Conservation (phyloP, 2,888 invertebrate genomes). For the Antheraea yamamai region DNA sequence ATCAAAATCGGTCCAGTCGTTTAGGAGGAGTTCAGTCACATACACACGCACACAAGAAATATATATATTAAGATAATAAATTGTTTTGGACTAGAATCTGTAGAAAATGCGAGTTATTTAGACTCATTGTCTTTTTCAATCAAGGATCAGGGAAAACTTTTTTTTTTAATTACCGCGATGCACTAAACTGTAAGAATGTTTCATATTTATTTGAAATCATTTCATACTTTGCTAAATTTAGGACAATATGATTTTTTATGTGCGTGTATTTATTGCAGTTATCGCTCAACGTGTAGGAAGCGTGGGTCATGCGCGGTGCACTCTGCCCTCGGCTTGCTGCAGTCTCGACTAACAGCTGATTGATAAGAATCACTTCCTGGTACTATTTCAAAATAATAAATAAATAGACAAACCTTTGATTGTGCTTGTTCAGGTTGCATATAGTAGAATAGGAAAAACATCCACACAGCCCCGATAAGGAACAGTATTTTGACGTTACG, state of each 20-base stretch:
- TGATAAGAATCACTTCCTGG: conserved; percentile 44
- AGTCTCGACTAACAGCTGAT: conserved; percentile 58
- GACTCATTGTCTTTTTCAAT: neutral
- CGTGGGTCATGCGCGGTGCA: conserved; percentile 66
- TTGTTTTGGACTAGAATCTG: neutral
- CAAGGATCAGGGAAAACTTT: neutral
- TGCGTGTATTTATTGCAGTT: conserved; percentile 14
- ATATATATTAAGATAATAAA: too few relatives aligned
- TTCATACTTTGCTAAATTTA: neutral
- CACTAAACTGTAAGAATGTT: neutral
- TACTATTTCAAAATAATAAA: neutral
- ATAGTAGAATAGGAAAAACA: conserved; percentile 73
- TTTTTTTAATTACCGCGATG: neutral
- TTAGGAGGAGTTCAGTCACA: too few relatives aligned
- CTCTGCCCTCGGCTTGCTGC: conserved; percentile 40
- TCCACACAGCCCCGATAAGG: conserved; percentile 71
- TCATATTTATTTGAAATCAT: neutral
- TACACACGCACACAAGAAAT: too few relatives aligned
- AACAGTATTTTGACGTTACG: conserved; percentile 74
- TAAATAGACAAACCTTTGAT: conserved; percentile 57
- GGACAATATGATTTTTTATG: conserved; percentile 2
- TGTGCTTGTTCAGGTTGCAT: conserved; percentile 71
- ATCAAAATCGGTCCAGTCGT: too few relatives aligned
- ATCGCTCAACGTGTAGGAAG: conserved; percentile 39
- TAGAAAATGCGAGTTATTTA: neutral